Conservation (phyloP, 1,140 invertebrate species). For the Cephus cinctus region DNA sequence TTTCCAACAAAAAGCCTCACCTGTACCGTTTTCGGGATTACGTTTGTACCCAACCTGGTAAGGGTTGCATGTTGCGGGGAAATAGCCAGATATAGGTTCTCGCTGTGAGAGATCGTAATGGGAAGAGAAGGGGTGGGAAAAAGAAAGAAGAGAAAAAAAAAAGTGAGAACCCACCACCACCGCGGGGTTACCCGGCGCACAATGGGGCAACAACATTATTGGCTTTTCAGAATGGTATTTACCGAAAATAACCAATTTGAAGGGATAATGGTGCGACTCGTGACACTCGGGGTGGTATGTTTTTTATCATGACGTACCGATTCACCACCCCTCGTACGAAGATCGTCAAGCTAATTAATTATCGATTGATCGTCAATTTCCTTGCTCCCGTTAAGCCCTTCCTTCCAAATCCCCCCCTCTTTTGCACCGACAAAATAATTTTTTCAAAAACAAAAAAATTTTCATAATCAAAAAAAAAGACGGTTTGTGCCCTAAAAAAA, state of each 20-base stretch:
- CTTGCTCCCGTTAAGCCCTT: too few species aligned
- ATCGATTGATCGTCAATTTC: constrained; percentile 35
- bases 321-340: constrained; percentile 2
- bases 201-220: constrained; percentile 56
- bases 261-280: constrained; percentile 46
- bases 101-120: constrained; percentile 14
- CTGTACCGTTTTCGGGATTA: constrained; percentile 53
- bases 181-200: constrained; percentile 25
- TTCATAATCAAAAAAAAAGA: too few species aligned
- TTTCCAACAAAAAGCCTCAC: constrained; percentile 43
- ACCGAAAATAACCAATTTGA: constrained; percentile 57
- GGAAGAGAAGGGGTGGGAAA: constrained; percentile 25
- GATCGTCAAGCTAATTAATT: constrained; percentile 37
- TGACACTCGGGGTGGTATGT: too few species aligned
- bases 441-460: too few species aligned
- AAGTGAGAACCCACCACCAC: constrained; percentile 6
- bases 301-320: constrained; percentile 16
- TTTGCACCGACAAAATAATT: too few species aligned
- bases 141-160: constrained; percentile 12
- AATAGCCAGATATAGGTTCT: constrained; percentile 9
- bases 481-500: too few species aligned
- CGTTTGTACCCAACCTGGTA: constrained; percentile 47
- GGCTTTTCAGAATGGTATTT: constrained; percentile 58
- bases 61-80: constrained; percentile 20
- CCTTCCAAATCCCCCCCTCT: too few species aligned